Base-by-base conservation (phyloP, 2,113 vertebrate species). In the Cochlearius cochlearius region DNA sequence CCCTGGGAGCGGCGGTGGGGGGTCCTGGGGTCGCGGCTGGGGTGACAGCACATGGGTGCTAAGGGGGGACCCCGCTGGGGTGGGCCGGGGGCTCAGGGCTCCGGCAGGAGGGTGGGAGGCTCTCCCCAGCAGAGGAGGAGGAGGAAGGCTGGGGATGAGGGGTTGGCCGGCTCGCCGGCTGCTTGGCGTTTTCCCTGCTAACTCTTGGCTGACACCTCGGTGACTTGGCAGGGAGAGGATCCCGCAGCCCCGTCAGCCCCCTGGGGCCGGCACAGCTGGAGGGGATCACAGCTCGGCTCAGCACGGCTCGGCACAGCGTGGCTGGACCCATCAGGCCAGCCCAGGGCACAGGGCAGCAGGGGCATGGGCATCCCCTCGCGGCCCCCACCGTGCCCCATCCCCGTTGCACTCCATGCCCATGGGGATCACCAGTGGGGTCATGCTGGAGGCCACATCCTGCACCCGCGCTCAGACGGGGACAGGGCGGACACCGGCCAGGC, bases 141-240 rank as follows among this genome's bases (percentile, higher is more conserved):
- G 87, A 94, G 60, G 86, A 79, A 90, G 89, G 83, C 79, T 73
- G 74, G 74, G 79, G 79, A 82, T 59, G 90, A 76, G 16, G 89
- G 58, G 1, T 84, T 92, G 95, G 95, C 93, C 83, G 36, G 68
- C 95, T 91, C 43, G 52, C 29, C 62, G 93, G 77, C 96, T 86
- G 77, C 89, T 90, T 94, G 74, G 91, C 83, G 82, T 89, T 82
- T 95, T 94, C 95, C 79, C 94, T 93, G 93, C 96, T 97, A 96
- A 94, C 96, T 97, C 96, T 96, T 97, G 97, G 97, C 97, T 97
- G 97, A 96, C 97, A 92, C 93, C 88, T 90, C 92, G 12, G 32
- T 15, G n/a, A 69, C 92, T 97, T 97, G 96, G 97, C 97, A 95
- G 92, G 81, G 53, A 84, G 38, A 90, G 64, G 74, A 90, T 95